Base-by-base conservation (phyloP, 2,888 invertebrate species). In the Meiosimyza platycephala region DNA sequence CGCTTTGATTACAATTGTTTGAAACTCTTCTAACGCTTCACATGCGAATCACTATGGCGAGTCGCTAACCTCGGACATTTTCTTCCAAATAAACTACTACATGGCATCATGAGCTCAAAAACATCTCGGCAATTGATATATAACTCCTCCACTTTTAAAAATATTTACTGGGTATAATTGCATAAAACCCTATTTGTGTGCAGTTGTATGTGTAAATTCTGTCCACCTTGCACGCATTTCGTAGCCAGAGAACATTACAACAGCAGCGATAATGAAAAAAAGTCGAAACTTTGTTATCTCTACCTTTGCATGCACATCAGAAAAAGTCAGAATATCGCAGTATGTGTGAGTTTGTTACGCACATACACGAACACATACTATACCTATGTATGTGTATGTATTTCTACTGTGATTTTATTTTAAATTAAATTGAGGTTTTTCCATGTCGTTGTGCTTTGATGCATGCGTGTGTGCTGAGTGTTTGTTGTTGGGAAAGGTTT, bases 361-460 rank as follows among this genome's bases (percentile, higher is more conserved):
- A 13, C 15, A 57, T 15, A 28, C 28, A 28, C 33, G 6, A 28
- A 33, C 9, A 28, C 9, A 15, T 62, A 22, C 40, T 33, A 50
- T 63, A 9, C 22, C 2, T 22, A 2, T 63, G 63, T n/a, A n/a
- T n/a, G n/a, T n/a, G n/a, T n/a, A n/a, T 22, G 54, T 48, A 47
- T 55, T 22, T 63, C 12, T 16, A 48, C 63, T 22, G 47, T 55
- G 67, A 66, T 66, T 66, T 66, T 54, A 55, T 67, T 67, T 67
- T 67, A 67, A 67, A 67, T 67, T 67, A 55, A 67, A 67, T 67
- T 67, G 55, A 13, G 57, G 57, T 28, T 57, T 28, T 67, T 57
- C 47, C 47, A 22, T 67, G 67, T 67, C 48, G 55, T 67, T 47
- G 22, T 48, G 18, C 67, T 16, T 48, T 40, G 67, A 12, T 48